phyloP scores from a whole-genome alignment of 2,888 invertebrate genomes.

The Athalia circularis region DNA sequence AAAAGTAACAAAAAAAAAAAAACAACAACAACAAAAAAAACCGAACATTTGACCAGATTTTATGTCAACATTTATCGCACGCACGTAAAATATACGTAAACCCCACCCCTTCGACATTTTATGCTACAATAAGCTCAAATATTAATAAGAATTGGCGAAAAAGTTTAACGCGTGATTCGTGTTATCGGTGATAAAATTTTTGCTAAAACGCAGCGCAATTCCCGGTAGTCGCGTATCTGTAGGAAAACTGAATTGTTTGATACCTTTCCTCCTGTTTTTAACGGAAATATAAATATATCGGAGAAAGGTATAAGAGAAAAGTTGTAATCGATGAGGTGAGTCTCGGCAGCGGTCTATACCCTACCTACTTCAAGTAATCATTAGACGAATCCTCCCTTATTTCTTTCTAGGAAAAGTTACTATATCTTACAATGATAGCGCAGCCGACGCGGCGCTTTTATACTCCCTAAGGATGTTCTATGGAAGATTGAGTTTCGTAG shows the following conservation, averaged over 20 bases:
- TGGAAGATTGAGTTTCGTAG: slow-evolving; percentile 21
- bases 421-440: neutral
- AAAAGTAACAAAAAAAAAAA: too few relatives aligned
- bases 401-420: slow-evolving; percentile 20
- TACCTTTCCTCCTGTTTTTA: neutral
- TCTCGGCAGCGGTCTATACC: neutral
- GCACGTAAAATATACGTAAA: neutral
- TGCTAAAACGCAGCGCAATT: too few relatives aligned
- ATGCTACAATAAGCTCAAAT: neutral
- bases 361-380: neutral
- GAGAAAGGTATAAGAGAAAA: neutral
- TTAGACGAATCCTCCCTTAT: slow-evolving; percentile 35
- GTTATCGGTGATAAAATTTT: too few relatives aligned
- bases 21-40: too few relatives aligned
- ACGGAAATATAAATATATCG: neutral
- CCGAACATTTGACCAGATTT: slow-evolving; percentile 1
- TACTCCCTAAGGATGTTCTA: slow-evolving; percentile 14
- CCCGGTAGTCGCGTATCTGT: too few relatives aligned
- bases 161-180: too few relatives aligned
- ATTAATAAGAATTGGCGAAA: too few relatives aligned
- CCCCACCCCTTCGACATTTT: neutral
- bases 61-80: neutral
- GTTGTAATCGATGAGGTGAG: neutral
- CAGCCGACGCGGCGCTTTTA: neutral
- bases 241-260: too few relatives aligned